Evolutionary conservation across 2,888 invertebrate species (phyloP).

Genomic region (Lacanobia wlatinum): DNA sequence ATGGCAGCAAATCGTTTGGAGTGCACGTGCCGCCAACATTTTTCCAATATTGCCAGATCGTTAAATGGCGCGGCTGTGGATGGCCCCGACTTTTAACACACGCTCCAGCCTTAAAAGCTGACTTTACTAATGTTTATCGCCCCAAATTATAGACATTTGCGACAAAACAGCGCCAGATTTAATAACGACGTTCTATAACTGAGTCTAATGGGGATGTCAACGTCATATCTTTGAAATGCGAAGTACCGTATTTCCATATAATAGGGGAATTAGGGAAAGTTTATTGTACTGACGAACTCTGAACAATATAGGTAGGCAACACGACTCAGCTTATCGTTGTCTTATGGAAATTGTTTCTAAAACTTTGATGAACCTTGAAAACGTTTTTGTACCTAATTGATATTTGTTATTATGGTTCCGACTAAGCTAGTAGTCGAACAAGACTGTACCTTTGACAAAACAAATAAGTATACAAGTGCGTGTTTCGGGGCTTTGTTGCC

Average conservation of each 20-base stretch:
- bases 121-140: conserved; percentile 47
- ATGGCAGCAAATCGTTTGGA: conserved; percentile 71
- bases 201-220: conserved; percentile 58
- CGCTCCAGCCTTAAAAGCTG: conserved; percentile 56
- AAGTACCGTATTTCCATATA: conserved; percentile 49
- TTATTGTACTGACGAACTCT: conserved; percentile 35
- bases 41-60: conserved; percentile 84
- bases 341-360: conserved; percentile 8
- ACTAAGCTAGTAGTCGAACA: neutral
- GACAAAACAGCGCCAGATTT: conserved; percentile 52
- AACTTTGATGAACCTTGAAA: conserved; percentile 15
- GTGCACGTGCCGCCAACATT: conserved; percentile 83
- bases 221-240: conserved; percentile 54
- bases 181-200: conserved; percentile 57
- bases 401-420: neutral
- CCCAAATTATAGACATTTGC: conserved; percentile 61
- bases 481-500: neutral
- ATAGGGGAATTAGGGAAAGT: conserved; percentile 50
- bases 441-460: neutral
- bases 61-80: conserved; percentile 73
- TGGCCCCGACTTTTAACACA: conserved; percentile 73
- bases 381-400: neutral
- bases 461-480: neutral
- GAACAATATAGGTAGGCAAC: conserved; percentile 12
- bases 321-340: conserved; percentile 23